Evolutionary conservation across 2,888 invertebrate genomes (phyloP), one percentile per base, ranked within the genome.

Genomic region (Quadriops clusia): DNA sequence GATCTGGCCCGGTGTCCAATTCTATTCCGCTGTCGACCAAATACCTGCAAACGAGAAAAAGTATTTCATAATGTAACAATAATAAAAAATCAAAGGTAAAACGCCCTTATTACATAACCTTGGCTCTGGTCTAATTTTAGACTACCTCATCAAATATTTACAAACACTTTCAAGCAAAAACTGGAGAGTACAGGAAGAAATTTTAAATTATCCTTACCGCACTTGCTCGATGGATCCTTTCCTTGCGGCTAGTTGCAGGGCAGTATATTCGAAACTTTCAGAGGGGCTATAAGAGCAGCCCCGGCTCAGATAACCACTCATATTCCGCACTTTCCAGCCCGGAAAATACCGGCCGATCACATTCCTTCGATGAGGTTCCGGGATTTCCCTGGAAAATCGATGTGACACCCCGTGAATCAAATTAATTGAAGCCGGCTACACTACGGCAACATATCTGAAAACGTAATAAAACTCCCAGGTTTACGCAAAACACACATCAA

Each of bases 1-100:
- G 56, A 39, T 61, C 60, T 1, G 59, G 57, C n/a, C 62, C 61
- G 24, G 42, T 38, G 38, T 61, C 60, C 11, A 61, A 38, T 35
- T 61, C 59, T 3, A 47, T 50, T 6, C 56, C 62, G 35, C 53
- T 53, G 37, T 59, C 56, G 17, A 61, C 46, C 32, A 61, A 49
- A 42, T 51, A 54, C 38, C 58, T 60, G 24, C n/a, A n/a, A n/a
- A n/a, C n/a, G n/a, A n/a, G n/a, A n/a, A 18, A 7, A 7, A 18
- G n/a, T 18, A 7, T n/a, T 18, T 7, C n/a, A 18, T 18, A 7
- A 7, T 18, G 7, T 18, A 7, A 18, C 7, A 18, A 18, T 7
- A 7, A 18, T 18, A 18, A n/a, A 8, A 30, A 11, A 28, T 15
- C 10, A 10, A 16, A 28, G 13, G 17, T 3, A 17, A 20, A 9